Percentiles rank a stretch among this genome's conserved stretches.
phyloP scores from a whole-genome alignment of 1,140 invertebrate species.

The Ceratina japonica region DNA sequence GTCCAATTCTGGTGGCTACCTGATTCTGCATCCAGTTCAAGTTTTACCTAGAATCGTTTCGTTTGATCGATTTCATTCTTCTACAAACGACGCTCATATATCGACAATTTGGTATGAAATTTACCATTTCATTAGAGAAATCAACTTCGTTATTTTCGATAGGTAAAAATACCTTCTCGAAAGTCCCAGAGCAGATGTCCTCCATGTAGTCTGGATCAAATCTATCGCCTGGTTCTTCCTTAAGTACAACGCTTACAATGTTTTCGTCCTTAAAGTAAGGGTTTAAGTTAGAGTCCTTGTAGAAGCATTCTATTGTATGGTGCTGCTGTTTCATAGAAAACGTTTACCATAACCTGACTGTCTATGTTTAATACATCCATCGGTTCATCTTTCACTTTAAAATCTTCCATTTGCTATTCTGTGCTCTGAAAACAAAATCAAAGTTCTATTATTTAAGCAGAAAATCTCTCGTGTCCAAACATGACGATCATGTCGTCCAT shows the following conservation, averaged over 20 bases:
- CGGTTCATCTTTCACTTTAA: constrained; percentile 65
- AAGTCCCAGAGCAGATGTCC: constrained; percentile 75
- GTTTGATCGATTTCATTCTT: constrained; percentile 12
- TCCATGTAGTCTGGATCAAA: constrained; percentile 75
- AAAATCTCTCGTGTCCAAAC: constrained; percentile 19
- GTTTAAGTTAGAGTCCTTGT: constrained; percentile 60
- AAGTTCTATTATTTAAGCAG: constrained; percentile 29
- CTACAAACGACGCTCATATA: neutral
- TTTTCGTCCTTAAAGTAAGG: constrained; percentile 75
- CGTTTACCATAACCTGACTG: constrained; percentile 72
- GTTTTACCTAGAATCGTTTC: constrained; percentile 71
- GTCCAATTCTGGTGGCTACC: constrained; percentile 73
- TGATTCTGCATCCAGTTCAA: constrained; percentile 74
- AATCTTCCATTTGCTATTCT: constrained; percentile 64
- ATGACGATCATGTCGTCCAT: constrained; percentile 37
- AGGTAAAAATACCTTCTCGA: constrained; percentile 76
- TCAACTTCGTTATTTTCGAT: constrained; percentile 76
- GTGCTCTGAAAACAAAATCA: constrained; percentile 59
- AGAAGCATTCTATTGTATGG: constrained; percentile 48
- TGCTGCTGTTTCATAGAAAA: constrained; percentile 65
- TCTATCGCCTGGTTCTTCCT: constrained; percentile 73
- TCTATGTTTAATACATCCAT: constrained; percentile 66
- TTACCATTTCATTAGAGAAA: constrained; percentile 77
- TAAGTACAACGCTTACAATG: constrained; percentile 74
- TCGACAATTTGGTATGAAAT: constrained; percentile 12